Evolutionary conservation across 2,797 vertebrate species (phyloP).

Genomic region (Iguana delicatissima): DNA sequence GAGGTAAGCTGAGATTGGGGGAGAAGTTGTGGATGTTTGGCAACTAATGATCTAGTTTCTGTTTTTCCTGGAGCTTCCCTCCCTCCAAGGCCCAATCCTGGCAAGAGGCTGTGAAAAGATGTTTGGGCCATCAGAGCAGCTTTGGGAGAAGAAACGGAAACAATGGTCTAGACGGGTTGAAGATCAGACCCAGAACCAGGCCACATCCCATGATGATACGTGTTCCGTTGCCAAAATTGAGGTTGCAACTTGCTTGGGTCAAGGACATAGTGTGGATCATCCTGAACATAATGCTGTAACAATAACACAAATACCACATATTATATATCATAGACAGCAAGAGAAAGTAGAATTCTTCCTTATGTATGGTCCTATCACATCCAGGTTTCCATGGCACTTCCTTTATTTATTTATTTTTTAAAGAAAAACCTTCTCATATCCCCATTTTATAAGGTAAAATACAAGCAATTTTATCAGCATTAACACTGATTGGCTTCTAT

Average conservation of each 20-base stretch:
- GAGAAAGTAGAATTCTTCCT: conserved; percentile 25
- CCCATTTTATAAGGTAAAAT: conserved; percentile 82
- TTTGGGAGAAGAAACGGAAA: no score
- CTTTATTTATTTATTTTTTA: conserved; percentile 58
- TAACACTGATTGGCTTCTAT: conserved; percentile 85
- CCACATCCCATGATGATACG: neutral
- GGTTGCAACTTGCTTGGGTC: neutral
- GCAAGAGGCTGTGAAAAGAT: no score
- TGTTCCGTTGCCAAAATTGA: neutral
- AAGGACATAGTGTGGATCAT: neutral
- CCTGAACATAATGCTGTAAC: neutral
- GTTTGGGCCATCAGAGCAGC: no score
- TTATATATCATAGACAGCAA: neutral
- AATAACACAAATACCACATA: no score
- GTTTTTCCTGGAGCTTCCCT: no score
- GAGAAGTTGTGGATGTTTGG: no score
- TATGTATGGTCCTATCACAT: conserved; percentile 61
- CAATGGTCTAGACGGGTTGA: neutral
- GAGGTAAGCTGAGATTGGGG: no score
- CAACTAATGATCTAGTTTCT: no score
- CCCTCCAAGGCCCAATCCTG: no score
- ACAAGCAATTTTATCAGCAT: conserved; percentile 87
- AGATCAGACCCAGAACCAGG: neutral
- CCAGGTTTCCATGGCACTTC: conserved; percentile 49
- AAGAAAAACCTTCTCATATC: conserved; percentile 66